Evolutionary conservation across 2,888 invertebrate species (phyloP).

Genomic region (Synergus japonicus): DNA sequence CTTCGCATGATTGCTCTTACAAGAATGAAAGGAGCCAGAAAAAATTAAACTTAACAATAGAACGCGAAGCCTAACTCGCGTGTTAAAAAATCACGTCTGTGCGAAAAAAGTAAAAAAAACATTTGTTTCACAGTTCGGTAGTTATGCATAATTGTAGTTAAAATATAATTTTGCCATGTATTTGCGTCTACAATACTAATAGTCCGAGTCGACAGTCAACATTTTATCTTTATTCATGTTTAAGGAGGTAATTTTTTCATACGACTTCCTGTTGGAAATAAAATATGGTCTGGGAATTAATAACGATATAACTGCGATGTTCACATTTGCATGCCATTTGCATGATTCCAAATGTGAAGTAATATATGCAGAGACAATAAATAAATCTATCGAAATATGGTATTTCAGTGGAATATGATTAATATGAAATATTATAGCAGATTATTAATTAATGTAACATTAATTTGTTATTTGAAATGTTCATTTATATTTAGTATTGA

Average conservation of each 20-base stretch:
- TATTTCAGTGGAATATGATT: no score
- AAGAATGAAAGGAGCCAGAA: background rate
- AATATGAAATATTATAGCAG: no score
- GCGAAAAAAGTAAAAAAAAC: background rate
- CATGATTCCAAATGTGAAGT: background rate
- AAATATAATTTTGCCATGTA: background rate
- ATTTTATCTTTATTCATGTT: constrained; percentile 32
- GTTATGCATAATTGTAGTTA: background rate
- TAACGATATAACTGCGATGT: background rate
- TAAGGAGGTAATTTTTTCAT: constrained; percentile 9
- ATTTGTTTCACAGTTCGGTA: background rate
- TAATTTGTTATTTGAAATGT: no score
- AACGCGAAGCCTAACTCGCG: background rate
- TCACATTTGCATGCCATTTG: background rate
- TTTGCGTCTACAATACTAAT: no score
- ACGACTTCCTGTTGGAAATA: background rate
- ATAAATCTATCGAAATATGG: background rate
- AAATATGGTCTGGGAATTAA: background rate
- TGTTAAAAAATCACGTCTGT: background rate
- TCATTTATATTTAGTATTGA: background rate
- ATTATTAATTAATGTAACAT: no score
- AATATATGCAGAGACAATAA: background rate
- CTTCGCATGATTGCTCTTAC: background rate
- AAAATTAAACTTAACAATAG: background rate
- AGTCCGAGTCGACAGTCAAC: background rate